These are phyloP conservation scores for Druceiella hillmani DNA, from an alignment of 2,888 invertebrate species.

Conservation along the genomic window DNA sequence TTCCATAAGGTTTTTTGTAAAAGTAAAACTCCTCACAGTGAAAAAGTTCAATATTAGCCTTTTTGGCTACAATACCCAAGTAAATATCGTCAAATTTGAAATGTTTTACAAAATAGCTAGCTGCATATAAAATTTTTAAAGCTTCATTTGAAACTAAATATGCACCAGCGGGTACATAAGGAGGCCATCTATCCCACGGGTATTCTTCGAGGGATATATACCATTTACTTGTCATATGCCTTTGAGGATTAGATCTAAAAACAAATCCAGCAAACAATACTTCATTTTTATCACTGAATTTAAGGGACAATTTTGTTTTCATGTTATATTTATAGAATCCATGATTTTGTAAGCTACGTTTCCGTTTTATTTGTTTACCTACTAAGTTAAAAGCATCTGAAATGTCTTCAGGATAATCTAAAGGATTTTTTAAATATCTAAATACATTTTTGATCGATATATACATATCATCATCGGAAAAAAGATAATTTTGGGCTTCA, in stretches of 20 bases:
- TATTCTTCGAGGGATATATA: slow-evolving; percentile 79
- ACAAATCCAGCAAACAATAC: slow-evolving; percentile 71
- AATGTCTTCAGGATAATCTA: slow-evolving; percentile 60
- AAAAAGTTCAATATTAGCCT: slow-evolving; percentile 67
- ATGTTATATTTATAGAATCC: neutral
- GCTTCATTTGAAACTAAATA: slow-evolving; percentile 72
- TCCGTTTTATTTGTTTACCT: slow-evolving; percentile 21
- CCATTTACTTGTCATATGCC: slow-evolving; percentile 83
- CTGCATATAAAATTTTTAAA: slow-evolving; percentile 67
- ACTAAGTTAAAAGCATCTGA: slow-evolving; percentile 39
- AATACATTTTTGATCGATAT: slow-evolving; percentile 81
- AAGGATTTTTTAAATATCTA: slow-evolving; percentile 63
- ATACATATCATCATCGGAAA: slow-evolving; percentile 92
- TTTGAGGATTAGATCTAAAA: slow-evolving; percentile 68
- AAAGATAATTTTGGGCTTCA: slow-evolving; percentile 72
- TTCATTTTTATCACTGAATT: slow-evolving; percentile 26
- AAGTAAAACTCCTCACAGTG: slow-evolving; percentile 79
- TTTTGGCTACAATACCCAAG: slow-evolving; percentile 77
- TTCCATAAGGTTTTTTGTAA: slow-evolving; percentile 64
- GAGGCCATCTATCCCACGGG: slow-evolving; percentile 83
- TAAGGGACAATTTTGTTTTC: neutral
- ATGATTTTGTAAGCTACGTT: no score
- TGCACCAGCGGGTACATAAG: slow-evolving; percentile 86
- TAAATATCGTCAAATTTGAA: slow-evolving; percentile 91
- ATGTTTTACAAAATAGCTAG: slow-evolving; percentile 73